Evolutionary conservation across 2,797 vertebrate genomes (phyloP), one percentile per base, ranked within the genome.

Genomic region (Bovichtus diacanthus): DNA sequence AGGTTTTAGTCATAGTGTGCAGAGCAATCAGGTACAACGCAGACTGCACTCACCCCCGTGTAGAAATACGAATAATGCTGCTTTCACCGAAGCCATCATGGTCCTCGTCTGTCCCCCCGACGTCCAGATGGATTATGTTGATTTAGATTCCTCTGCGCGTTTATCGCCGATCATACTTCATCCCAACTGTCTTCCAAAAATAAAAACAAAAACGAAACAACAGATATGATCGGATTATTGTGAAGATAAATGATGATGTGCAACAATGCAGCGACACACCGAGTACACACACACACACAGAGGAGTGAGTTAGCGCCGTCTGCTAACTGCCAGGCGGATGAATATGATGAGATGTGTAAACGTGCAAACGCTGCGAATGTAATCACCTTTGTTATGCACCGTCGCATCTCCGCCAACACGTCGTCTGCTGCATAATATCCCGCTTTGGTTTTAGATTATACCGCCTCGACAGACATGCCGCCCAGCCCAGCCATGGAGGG

Each of bases 1-100:
- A 73, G 44, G 61, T 34, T 54, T 56, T 19, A 38, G 27, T 70
- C 27, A 13, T 1, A 16, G 71, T 68, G 61, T 19, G 9, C 19
- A 60, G 13, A 78, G 59, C 59, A 43, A n/a, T 70, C 56, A 81
- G 59, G 66, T 77, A 56, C 41, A 51, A 2, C 0, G 21, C 75
- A 29, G 68, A 34, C 36, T 29, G 34, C n/a, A 93, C 95, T 96
- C 87, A 96, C 95, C 94, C 82, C 91, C 91, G 19, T 89, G 87
- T 8, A 94, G 69, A 70, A 84, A 83, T 9, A 94, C 19, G 55
- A 94, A 74, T 36, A 90, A 58, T 4, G 89, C 70, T 13, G 92
- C 70, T 83, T 87, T 86, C 81, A 87, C 78, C 60, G 85, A 44
- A 88, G 92, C 91, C 94, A 94, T 92, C 81, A 3, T 13, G 74